Conservation (phyloP, 2,113 vertebrate genomes). For the Apaloderma vittatum region DNA sequence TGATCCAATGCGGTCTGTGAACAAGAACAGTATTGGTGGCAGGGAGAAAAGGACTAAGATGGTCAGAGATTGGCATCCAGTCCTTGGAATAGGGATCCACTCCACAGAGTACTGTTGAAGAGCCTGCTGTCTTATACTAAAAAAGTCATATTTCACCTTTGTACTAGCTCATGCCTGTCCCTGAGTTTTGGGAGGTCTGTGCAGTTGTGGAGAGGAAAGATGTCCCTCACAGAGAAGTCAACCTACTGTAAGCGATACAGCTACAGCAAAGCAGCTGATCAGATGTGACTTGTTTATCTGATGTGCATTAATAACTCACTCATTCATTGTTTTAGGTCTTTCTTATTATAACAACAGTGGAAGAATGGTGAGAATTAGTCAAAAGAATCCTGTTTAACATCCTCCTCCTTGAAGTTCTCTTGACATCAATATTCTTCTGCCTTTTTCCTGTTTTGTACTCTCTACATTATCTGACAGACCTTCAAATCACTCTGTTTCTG, state of each 20-base stretch:
- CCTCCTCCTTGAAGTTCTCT: accelerated
- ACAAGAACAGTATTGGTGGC: accelerated
- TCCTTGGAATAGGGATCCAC: accelerated
- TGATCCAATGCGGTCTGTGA: not conserved
- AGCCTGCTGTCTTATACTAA: not conserved
- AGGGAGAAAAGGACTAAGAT: accelerated
- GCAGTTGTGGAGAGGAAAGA: accelerated
- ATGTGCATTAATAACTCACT: no score
- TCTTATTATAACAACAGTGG: not conserved
- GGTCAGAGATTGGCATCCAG: accelerated
- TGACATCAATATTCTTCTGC: not conserved
- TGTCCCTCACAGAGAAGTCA: not conserved
- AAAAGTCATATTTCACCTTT: not conserved
- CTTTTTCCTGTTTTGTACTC: not conserved
- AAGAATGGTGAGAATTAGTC: not conserved
- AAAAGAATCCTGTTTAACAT: not conserved
- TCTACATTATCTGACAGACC: not conserved
- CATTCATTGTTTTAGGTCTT: accelerated
- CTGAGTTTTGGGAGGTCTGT: not conserved
- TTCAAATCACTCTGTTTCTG: not conserved
- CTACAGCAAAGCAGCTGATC: not conserved
- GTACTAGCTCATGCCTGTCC: not conserved
- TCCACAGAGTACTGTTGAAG: not conserved
- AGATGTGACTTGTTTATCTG: not conserved
- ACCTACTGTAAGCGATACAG: accelerated